Evolutionary conservation across 2,113 vertebrate species (phyloP), one percentile per base, ranked within the genome.

Genomic region (Mixornis gularis): DNA sequence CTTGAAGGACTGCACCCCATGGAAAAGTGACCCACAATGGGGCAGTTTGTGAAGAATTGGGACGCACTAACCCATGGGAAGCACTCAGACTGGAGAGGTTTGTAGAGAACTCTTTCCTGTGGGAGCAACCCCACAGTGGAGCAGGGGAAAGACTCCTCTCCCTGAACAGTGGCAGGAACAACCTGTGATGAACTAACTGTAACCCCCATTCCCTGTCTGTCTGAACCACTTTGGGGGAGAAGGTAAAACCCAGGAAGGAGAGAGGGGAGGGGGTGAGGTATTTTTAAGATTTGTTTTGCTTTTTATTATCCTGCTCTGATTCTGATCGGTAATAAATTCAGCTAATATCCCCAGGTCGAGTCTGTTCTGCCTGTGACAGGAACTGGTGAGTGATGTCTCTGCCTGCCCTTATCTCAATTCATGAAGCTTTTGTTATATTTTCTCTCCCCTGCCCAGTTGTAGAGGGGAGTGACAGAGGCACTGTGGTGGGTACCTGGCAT

Each of bases 361-460:
- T 30, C 17, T 81, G 38, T 40, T 59, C 85, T 74, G 68, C 29
- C 24, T n/a, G 14, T 40, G 60, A 81, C 40, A 59, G 13, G 46
- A 73, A 60, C 26, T n/a, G 20, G 29, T 66, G 77, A 73, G 32
- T 52, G 44, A 80, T 73, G 27, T 40, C 24, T 66, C 52, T 59
- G 44, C n/a, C n/a, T 59, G n/a, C 13, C 40, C 60, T 88, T 40
- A 66, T 53, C 46, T 60, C 69, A 60, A 30, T 40, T 46, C 24
- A 46, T 34, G 29, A 53, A 22, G 9, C 17, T 81, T 73, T 65
- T 40, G 20, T 60, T 34, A 10, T 18, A 81, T 68, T 74, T 74
- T 74, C 19, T 60, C 25, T 53, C 12, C 29, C 5, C 9, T 0
- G 1, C 3, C 17, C 29, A 30, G 20, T 6, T 46, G 29, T 21